Evolutionary conservation across 2,113 vertebrate genomes (phyloP).

Genomic region (Festucalex cinctus): DNA sequence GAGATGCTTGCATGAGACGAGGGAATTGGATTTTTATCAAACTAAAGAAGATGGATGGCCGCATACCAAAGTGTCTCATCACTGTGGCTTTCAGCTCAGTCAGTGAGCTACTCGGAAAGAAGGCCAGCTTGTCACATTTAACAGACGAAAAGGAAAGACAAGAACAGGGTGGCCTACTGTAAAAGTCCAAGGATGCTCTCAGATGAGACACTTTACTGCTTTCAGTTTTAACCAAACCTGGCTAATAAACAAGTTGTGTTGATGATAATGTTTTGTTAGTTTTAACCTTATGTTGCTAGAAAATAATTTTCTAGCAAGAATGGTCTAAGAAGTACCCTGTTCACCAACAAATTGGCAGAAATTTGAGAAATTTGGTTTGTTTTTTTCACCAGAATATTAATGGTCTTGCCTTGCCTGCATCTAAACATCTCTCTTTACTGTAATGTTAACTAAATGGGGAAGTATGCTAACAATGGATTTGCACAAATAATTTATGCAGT

Average conservation of each 20-base stretch:
- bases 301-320: too few species aligned
- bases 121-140: conserved; percentile 41
- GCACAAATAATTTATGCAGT: too few species aligned
- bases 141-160: conserved; percentile 51
- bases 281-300: too few species aligned
- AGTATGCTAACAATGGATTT: background rate
- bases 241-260: background rate
- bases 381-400: too few species aligned
- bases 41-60: conserved; percentile 56
- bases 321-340: background rate
- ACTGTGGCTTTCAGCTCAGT: conserved; percentile 11
- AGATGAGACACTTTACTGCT: conserved; percentile 42
- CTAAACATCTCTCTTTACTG: too few species aligned
- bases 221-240: background rate
- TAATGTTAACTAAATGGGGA: too few species aligned
- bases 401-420: too few species aligned
- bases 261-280: background rate
- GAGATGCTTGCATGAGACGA: conserved; percentile 28
- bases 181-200: conserved; percentile 45
- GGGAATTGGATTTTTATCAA: conserved; percentile 51
- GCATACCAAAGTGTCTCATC: conserved; percentile 26
- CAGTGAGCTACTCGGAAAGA: conserved; percentile 30
- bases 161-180: conserved; percentile 58
- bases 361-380: too few species aligned
- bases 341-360: background rate